Conservation (phyloP, 2,888 invertebrate species). For the Brachycybe producta region DNA sequence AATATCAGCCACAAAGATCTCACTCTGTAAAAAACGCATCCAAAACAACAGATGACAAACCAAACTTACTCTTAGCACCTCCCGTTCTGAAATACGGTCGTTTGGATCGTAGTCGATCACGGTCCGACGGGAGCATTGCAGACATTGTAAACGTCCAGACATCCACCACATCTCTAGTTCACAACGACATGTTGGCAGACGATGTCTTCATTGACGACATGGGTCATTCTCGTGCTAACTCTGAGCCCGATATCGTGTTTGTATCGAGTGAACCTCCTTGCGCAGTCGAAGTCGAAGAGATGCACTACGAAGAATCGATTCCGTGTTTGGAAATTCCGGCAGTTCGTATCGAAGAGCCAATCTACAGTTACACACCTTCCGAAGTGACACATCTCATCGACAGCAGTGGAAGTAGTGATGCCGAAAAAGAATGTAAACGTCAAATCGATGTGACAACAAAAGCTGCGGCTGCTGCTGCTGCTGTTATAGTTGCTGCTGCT, state of each 20-base stretch:
- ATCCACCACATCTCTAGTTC: constrained; percentile 27
- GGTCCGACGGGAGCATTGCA: constrained; percentile 59
- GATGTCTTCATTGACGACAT: constrained; percentile 28
- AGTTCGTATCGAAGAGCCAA: constrained; percentile 51
- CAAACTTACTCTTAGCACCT: constrained; percentile 1
- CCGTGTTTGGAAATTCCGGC: constrained; percentile 52
- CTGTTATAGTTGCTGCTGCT: neutral
- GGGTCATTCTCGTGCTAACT: constrained; percentile 30
- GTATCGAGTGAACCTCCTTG: constrained; percentile 46
- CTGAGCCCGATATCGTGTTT: constrained; percentile 27
- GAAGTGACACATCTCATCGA: constrained; percentile 39
- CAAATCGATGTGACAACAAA: constrained; percentile 11
- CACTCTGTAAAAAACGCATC: neutral
- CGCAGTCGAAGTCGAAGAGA: constrained; percentile 66
- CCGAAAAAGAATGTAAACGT: constrained; percentile 22
- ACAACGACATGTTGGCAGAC: constrained; percentile 43
- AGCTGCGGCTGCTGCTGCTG: neutral
- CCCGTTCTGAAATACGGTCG: constrained; percentile 1
- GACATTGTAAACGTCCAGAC: constrained; percentile 25
- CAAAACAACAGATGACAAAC: neutral
- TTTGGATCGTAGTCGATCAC: constrained; percentile 18
- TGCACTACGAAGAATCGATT: constrained; percentile 57
- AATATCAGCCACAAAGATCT: neutral
- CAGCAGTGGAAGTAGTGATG: constrained; percentile 29
- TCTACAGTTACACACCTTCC: constrained; percentile 53